These are phyloP conservation scores for Diaphora mendica DNA, from an alignment of 2,888 invertebrate species.

Conservation along the genomic window DNA sequence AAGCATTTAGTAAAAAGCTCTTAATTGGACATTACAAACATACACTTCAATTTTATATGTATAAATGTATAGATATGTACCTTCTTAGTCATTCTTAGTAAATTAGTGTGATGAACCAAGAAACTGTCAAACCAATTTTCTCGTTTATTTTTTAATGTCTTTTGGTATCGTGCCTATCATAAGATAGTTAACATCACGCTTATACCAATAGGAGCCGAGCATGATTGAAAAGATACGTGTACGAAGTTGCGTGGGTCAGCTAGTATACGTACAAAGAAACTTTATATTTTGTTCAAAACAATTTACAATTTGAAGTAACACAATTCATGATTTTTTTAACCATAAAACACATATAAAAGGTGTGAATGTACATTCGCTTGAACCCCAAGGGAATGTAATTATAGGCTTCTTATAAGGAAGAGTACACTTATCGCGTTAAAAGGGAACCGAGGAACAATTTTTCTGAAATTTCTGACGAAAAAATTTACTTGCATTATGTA, in stretches of 20 bases:
- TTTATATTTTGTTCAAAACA: background rate
- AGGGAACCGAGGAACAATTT: conserved; percentile 15
- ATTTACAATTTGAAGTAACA: background rate
- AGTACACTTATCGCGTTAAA: conserved; percentile 20
- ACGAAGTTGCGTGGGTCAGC: too few relatives aligned
- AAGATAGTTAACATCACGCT: too few relatives aligned
- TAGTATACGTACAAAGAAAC: background rate
- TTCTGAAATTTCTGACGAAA: conserved; percentile 13
- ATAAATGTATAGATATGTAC: background rate
- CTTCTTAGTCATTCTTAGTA: background rate
- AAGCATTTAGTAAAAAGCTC: too few relatives aligned
- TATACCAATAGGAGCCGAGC: too few relatives aligned
- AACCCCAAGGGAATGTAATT: conserved; percentile 21
- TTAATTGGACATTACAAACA: too few relatives aligned
- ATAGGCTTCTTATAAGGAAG: conserved; percentile 11
- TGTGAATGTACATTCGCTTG: conserved; percentile 13
- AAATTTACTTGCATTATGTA: conserved; percentile 10
- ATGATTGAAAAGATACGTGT: too few relatives aligned
- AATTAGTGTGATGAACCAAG: background rate
- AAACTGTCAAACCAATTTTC: too few relatives aligned
- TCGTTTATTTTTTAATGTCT: too few relatives aligned
- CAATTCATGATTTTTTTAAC: background rate
- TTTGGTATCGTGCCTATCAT: too few relatives aligned
- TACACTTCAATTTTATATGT: too few relatives aligned
- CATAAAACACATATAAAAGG: conserved; percentile 12